A percentile compares a stretch with the other conserved stretches of the same genome.
Evolutionary conservation across 2,888 invertebrate genomes (phyloP).

Genomic region (Dicyrtoma fusca): DNA sequence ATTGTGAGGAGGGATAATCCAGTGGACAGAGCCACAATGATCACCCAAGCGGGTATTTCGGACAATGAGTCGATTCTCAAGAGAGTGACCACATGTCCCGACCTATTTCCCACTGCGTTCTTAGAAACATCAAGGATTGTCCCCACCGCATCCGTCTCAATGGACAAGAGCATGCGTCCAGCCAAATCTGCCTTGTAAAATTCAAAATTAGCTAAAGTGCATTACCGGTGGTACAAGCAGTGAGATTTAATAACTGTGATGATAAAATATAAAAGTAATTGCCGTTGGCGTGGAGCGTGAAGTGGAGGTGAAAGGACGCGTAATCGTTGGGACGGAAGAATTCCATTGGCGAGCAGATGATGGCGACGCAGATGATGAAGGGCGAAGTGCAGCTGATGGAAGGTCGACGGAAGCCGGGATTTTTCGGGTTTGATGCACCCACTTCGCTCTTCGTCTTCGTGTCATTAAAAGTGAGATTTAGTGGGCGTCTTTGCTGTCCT

Average conservation of each 20-base stretch:
- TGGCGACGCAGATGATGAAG: neutral
- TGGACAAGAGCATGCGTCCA: too few species aligned
- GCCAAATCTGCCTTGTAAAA: too few species aligned
- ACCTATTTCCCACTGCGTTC: neutral
- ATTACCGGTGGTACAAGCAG: too few species aligned
- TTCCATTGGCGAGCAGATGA: neutral
- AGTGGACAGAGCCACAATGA: neutral
- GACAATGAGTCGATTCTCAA: neutral
- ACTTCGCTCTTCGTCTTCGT: too few species aligned
- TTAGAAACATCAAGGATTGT: neutral
- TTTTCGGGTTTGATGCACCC: too few species aligned
- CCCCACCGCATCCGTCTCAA: neutral
- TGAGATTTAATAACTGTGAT: too few species aligned
- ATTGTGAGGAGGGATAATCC: neutral
- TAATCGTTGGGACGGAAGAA: neutral
- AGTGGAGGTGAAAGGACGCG: neutral
- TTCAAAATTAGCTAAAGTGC: too few species aligned
- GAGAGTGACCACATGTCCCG: neutral
- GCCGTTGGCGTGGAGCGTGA: neutral
- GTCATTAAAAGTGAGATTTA: too few species aligned
- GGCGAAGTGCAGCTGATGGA: too few species aligned
- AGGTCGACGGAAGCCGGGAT: too few species aligned
- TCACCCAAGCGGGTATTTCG: slow-evolving; percentile 5
- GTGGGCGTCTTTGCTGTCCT: too few species aligned
- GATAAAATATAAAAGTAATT: too few species aligned